phyloP scores from a whole-genome alignment of 2,113 vertebrate species.

The Vulpes lagopus region DNA sequence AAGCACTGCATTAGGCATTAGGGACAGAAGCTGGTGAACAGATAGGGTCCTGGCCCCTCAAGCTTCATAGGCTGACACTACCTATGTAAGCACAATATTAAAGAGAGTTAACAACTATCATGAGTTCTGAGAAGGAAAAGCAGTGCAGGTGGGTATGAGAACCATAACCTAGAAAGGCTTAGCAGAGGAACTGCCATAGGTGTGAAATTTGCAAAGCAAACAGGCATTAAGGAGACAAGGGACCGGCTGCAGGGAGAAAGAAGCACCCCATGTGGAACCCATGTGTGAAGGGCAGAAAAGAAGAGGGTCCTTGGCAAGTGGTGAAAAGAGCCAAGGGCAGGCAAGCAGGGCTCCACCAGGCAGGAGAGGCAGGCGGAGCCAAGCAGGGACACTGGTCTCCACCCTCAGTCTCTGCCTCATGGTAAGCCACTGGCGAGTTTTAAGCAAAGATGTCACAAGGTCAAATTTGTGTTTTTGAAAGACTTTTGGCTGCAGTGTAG shows the following conservation, averaged over 20 bases:
- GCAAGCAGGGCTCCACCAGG: neutral
- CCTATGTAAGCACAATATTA: rapidly evolving
- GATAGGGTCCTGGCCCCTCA: neutral
- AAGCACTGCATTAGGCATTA: neutral
- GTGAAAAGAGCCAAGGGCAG: too few species aligned
- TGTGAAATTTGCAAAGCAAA: neutral
- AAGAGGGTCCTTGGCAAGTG: neutral
- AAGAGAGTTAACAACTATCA: too few species aligned
- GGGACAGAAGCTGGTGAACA: neutral
- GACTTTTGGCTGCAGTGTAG: neutral
- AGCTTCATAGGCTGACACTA: neutral
- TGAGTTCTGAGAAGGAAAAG: too few species aligned
- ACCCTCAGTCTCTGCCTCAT: neutral
- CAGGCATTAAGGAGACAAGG: neutral
- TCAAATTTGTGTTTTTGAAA: neutral
- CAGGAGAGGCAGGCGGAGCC: neutral
- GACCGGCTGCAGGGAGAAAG: too few species aligned
- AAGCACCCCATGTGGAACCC: neutral
- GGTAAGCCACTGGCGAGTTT: neutral
- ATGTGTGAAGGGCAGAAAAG: neutral
- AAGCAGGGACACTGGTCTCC: neutral
- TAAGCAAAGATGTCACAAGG: neutral
- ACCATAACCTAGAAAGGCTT: rapidly evolving
- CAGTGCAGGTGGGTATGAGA: rapidly evolving
- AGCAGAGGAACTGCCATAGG: rapidly evolving